These are phyloP conservation scores for Onthophagus sagittarius DNA, from an alignment of 2,888 invertebrate genomes.

Conservation along the genomic window DNA sequence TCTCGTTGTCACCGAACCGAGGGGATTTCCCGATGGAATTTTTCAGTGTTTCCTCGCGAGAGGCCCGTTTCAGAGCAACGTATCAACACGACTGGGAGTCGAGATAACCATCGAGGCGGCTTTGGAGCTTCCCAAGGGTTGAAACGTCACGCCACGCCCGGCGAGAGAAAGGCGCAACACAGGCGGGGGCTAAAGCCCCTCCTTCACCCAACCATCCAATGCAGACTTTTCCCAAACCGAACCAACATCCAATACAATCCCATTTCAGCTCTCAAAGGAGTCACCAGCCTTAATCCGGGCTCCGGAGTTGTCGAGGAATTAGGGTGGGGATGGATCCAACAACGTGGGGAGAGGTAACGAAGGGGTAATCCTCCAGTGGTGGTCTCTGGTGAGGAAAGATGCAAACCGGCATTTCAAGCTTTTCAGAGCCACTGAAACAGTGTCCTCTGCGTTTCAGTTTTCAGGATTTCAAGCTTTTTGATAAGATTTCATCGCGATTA, in stretches of 20 bases:
- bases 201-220: neutral
- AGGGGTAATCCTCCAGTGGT: slow-evolving; percentile 36
- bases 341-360: slow-evolving; percentile 28
- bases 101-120: slow-evolving; percentile 45
- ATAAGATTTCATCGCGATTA: too few relatives aligned
- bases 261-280: neutral
- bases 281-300: slow-evolving; percentile 34
- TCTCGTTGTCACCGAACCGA: neutral
- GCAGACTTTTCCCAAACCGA: slow-evolving; percentile 5
- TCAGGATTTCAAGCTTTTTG: neutral
- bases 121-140: slow-evolving; percentile 41
- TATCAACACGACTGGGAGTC: slow-evolving; percentile 48
- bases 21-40: slow-evolving; percentile 29
- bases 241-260: neutral
- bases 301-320: slow-evolving; percentile 29
- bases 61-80: slow-evolving; percentile 42
- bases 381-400: slow-evolving; percentile 44
- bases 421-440: slow-evolving; percentile 3
- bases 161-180: slow-evolving; percentile 45
- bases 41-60: slow-evolving; percentile 40
- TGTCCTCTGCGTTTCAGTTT: slow-evolving; percentile 14
- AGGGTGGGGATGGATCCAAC: slow-evolving; percentile 33
- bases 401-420: slow-evolving; percentile 29
- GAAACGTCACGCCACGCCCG: slow-evolving; percentile 46
- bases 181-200: slow-evolving; percentile 37